Evolutionary conservation across 1,140 invertebrate species (phyloP), one percentile per base, ranked within the genome.

Genomic region (Neodiprion fabricii): DNA sequence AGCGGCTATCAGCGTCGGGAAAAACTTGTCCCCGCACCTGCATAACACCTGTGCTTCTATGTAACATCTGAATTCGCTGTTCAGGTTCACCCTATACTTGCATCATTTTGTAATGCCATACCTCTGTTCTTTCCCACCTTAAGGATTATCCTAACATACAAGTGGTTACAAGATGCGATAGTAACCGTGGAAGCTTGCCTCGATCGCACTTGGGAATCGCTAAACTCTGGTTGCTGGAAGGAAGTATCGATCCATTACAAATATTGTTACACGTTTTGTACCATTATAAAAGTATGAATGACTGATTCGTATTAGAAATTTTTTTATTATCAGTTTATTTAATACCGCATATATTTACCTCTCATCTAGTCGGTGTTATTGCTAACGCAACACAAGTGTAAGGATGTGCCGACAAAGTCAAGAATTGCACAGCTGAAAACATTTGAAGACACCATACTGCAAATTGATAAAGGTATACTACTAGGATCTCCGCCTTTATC

Each of bases 171-270:
- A 14, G 85, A 85, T 79, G 77, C 84, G 23, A 77, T 84, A 70
- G 84, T 86, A 76, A 78, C 86, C 77, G 79, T 91, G 40, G 86
- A 91, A 81, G 89, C 89, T 49, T 89, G 95, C 72, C 86, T 95
- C 67, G 94, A 96, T 85, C 90, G 91, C 81, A 90, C 90, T 77
- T 96, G 95, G 93, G 95, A 97, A 86, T 88, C 91, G 79, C 89
- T 97, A 12, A 96, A 97, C 87, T 93, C 93, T 67, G 96, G 96
- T 0, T 91, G 96, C 80, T 98, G 96, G 94, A 95, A 93, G 89
- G 90, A 93, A 82, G 95, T 97, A 12, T 86, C 90, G 48, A 75
- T 90, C 65, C 85, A 80, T 23, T 85, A 91, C 67, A 89, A 92
- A 79, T 91, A 92, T 83, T 89, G 90, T 68, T 93, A 93, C 82